A percentile compares a stretch with the other conserved stretches of the same genome.
Evolutionary conservation across 2,797 vertebrate species (phyloP).

Genomic region (Sebastes trivittatus): DNA sequence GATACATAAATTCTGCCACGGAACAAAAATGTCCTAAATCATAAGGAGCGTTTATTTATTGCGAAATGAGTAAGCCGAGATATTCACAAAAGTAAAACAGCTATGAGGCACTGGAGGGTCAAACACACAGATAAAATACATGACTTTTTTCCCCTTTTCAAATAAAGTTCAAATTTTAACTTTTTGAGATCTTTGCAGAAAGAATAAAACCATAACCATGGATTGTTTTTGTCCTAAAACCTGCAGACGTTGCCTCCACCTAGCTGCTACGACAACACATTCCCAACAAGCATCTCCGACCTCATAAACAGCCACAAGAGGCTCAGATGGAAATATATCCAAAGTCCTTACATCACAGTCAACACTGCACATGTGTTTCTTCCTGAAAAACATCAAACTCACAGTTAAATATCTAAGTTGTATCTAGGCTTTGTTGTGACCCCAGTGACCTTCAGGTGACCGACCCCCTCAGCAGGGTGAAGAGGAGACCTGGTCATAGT

Average conservation of each 20-base stretch:
- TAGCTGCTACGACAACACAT: neutral
- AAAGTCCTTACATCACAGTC: neutral
- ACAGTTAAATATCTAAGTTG: constrained; percentile 1
- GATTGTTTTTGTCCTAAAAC: neutral
- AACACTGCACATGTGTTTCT: neutral
- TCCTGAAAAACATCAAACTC: neutral
- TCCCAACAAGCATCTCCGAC: neutral
- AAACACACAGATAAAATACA: constrained; percentile 1
- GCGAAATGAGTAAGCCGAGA: neutral
- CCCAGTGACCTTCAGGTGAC: neutral
- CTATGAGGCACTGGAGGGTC: constrained; percentile 37
- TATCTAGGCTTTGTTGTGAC: neutral
- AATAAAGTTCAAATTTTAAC: neutral
- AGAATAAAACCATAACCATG: neutral
- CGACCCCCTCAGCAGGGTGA: constrained; percentile 85
- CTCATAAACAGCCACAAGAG: neutral
- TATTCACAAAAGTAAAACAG: neutral
- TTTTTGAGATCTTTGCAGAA: neutral
- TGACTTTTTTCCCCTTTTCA: neutral
- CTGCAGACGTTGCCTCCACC: neutral
- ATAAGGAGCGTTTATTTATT: neutral
- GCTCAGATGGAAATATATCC: neutral
- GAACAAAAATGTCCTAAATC: neutral
- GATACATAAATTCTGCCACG: neutral
- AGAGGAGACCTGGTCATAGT: constrained; percentile 89